Base-by-base conservation (phyloP, 53 echinoderm and acorn worm genomes). In the Antedon mediterranea region DNA sequence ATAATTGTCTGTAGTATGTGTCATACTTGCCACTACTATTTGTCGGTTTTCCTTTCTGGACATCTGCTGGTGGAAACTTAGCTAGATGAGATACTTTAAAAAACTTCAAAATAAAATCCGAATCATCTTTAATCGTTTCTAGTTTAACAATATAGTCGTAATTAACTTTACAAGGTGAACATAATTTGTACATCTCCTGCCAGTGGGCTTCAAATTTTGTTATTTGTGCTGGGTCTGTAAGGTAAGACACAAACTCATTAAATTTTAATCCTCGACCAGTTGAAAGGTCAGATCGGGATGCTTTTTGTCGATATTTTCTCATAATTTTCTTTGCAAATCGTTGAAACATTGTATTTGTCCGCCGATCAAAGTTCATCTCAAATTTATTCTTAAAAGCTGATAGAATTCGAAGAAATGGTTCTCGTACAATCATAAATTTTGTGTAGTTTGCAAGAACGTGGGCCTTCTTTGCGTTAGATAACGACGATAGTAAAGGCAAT, bases 201-300 rank as follows among this genome's bases (percentile, higher is more conserved):
- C 95, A 94, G 74, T 97, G 97, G 32, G 87, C 92, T 76, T 87
- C 87, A 74, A 87, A 89, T 28, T 74, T 33, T 3, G 78, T 78
- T 34, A 85, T 84, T 43, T 80, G 71, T 13, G 20, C 18, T 0
- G 87, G 85, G 75, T 93, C 89, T 8, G 90, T 93, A 57, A 95
- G 71, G 80, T 89, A 95, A 18, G 73, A 77, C 26, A 87, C 82
- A 82, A 87, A 95, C 72, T 95, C 95, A 28, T 81, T 74, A 90
- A 90, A 93, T 3, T 88, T 88, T 23, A 91, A 82, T 43, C 88
- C 88, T 75, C 90, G 90, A 0, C 93, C 93, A 26, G 93, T 88
- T 30, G 75, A 43, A 6, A 90, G 79, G 32, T 91, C 90, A 32
- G 75, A 72, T 32, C 71, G 14, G 0, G 93, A 86, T 9, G 90